Percentiles rank a stretch among this genome's conserved stretches.
These are phyloP conservation scores for Phalangium opilio DNA, from an alignment of 2,888 invertebrate genomes.

Conservation along the genomic window DNA sequence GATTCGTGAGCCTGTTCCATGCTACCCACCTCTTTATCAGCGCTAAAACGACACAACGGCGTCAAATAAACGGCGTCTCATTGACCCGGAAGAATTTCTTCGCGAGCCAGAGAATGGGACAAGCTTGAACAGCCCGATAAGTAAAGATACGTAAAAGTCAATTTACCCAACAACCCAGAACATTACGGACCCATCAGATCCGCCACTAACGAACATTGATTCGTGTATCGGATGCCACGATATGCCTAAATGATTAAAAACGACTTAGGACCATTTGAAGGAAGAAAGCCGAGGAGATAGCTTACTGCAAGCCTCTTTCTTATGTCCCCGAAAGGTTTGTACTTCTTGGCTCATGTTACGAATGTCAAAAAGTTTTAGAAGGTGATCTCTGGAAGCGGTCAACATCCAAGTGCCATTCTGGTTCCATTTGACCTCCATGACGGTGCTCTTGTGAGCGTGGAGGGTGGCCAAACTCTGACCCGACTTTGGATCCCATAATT, in stretches of 20 bases:
- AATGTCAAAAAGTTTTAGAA: slow-evolving; percentile 93
- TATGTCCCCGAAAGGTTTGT: slow-evolving; percentile 95
- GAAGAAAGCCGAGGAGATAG: background rate
- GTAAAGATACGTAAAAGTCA: too few species aligned
- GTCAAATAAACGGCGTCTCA: too few species aligned
- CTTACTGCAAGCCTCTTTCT: slow-evolving; percentile 88
- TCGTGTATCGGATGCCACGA: slow-evolving; percentile 99
- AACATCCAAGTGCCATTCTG: slow-evolving; percentile 98
- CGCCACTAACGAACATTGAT: slow-evolving; percentile 90
- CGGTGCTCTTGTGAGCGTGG: slow-evolving; percentile 98
- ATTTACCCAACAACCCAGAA: slow-evolving; percentile 95
- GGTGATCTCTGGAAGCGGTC: slow-evolving; percentile 93
- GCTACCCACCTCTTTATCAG: slow-evolving; percentile 93
- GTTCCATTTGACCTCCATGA: slow-evolving; percentile 99
- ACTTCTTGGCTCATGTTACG: slow-evolving; percentile 87
- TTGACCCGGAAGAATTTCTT: too few species aligned
- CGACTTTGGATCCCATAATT: slow-evolving; percentile 96
- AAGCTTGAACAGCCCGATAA: too few species aligned
- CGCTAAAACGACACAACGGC: slow-evolving; percentile 44
- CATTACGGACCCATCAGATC: slow-evolving; percentile 93
- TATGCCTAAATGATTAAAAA: slow-evolving; percentile 28
- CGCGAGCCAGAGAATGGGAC: too few species aligned
- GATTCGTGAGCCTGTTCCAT: slow-evolving; percentile 99
- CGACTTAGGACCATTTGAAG: background rate
- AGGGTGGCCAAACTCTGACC: slow-evolving; percentile 88